These are phyloP conservation scores for Rhabdornis inornatus DNA, from an alignment of 2,113 vertebrate species.

Conservation along the genomic window DNA sequence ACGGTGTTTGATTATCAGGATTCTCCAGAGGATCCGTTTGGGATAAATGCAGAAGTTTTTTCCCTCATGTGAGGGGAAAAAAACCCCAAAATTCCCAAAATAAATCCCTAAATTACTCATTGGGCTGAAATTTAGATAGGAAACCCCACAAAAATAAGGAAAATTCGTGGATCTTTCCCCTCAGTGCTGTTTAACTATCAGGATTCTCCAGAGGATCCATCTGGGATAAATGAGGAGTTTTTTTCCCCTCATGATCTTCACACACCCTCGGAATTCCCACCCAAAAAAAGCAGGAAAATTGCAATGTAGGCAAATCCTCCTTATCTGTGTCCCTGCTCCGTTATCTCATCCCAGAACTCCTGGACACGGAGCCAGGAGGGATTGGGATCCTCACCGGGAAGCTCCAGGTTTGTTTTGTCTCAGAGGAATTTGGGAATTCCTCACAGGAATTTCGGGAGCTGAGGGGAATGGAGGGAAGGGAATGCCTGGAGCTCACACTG, in stretches of 20 bases:
- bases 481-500: background rate
- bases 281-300: background rate
- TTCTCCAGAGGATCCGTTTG: background rate
- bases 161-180: rapidly evolving
- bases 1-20: background rate
- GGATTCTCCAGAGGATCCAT: background rate
- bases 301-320: rapidly evolving
- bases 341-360: background rate
- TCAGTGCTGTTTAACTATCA: background rate
- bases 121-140: background rate
- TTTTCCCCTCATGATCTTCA: background rate
- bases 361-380: rapidly evolving
- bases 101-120: background rate
- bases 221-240: background rate
- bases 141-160: background rate
- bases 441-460: background rate
- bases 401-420: background rate
- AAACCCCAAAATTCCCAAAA: rapidly evolving
- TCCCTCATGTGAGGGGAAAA: background rate
- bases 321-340: background rate
- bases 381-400: background rate
- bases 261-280: rapidly evolving
- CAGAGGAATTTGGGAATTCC: background rate
- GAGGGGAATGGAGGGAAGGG: background rate
- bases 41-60: background rate